Evolutionary conservation across 2,888 invertebrate genomes (phyloP).

Genomic region (Dicyrtoma fusca): DNA sequence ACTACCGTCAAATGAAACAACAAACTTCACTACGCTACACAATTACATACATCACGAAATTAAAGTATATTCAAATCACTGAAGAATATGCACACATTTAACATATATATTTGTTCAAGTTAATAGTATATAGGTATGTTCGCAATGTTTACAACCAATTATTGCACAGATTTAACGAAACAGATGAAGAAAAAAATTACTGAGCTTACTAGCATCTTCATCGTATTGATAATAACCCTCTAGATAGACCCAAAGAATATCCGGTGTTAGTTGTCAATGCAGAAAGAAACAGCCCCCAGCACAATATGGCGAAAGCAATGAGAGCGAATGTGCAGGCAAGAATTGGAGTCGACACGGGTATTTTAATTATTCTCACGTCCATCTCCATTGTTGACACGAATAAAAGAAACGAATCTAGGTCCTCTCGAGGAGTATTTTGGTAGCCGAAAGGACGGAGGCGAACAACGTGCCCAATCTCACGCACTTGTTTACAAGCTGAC

Average conservation of each 20-base stretch:
- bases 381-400: conserved; percentile 76
- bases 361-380: conserved; percentile 73
- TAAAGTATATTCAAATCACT: not conserved
- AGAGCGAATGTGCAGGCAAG: conserved; percentile 69
- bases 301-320: conserved; percentile 67
- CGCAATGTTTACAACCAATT: not conserved
- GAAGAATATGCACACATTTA: not conserved
- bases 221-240: too few relatives aligned
- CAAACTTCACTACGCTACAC: not conserved
- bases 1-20: too few relatives aligned
- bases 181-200: not conserved
- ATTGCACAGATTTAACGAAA: not conserved
- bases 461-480: conserved; percentile 76
- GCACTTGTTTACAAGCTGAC: conserved; percentile 72
- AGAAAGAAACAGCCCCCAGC: conserved; percentile 71
- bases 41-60: not conserved
- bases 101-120: not conserved
- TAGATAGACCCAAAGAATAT: too few relatives aligned
- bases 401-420: conserved; percentile 75
- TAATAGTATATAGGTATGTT: not conserved
- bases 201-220: not conserved
- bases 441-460: conserved; percentile 78
- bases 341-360: conserved; percentile 73
- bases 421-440: conserved; percentile 74
- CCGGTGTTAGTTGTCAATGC: not conserved